phyloP scores from a whole-genome alignment of 2,888 invertebrate genomes.

The Onchidella celtica region DNA sequence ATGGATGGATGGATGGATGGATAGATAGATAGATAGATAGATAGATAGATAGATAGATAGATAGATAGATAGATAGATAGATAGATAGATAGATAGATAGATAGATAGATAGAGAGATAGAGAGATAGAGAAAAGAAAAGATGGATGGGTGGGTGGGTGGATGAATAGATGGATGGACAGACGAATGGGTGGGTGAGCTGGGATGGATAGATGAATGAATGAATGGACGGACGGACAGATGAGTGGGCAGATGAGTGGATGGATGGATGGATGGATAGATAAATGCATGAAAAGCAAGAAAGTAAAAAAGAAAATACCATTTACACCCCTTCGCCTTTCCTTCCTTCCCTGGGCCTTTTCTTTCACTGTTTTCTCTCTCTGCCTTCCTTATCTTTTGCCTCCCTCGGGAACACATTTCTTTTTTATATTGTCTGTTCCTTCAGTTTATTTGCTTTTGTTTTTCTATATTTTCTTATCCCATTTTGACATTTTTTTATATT shows the following conservation, averaged over 20 bases:
- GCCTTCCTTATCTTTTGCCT: background rate
- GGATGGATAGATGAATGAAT: background rate
- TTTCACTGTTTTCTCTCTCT: background rate
- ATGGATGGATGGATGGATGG: background rate
- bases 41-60: background rate
- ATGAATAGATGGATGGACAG: background rate
- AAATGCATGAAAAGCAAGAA: too few relatives aligned
- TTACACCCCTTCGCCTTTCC: background rate
- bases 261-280: too few relatives aligned
- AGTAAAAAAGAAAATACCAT: too few relatives aligned
- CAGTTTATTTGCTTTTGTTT: background rate
- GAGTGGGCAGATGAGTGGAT: background rate
- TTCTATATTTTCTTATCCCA: background rate
- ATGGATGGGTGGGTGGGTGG: background rate
- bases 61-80: background rate
- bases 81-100: background rate
- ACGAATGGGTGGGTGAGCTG: background rate
- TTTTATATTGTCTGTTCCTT: background rate
- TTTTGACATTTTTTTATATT: background rate
- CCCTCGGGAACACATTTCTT: background rate
- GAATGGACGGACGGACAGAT: background rate
- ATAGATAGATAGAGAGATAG: background rate
- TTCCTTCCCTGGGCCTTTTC: background rate
- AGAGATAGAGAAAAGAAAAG: too few relatives aligned
- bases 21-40: background rate